Evolutionary conservation across 1,140 invertebrate genomes (phyloP).

Genomic region (Aphis craccivora): DNA sequence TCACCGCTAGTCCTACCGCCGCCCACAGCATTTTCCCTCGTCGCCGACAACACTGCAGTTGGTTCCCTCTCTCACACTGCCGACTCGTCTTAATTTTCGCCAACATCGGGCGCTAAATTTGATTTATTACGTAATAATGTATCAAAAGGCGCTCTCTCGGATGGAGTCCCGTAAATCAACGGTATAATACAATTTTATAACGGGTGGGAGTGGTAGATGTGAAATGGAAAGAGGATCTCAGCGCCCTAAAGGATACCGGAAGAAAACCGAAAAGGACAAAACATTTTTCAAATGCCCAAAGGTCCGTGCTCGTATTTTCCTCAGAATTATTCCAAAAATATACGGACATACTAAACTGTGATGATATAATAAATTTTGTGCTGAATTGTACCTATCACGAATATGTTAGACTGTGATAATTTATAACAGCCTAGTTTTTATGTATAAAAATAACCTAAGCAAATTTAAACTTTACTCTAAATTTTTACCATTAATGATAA

Average conservation of each 20-base stretch:
- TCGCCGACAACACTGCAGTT: neutral
- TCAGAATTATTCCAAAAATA: neutral
- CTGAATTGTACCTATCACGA: neutral
- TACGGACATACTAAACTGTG: neutral
- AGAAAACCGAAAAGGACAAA: neutral
- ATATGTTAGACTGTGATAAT: neutral
- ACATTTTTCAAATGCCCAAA: neutral
- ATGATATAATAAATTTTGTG: neutral
- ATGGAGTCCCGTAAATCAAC: slow-evolving; percentile 53
- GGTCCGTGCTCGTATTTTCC: neutral
- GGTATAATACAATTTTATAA: slow-evolving; percentile 51
- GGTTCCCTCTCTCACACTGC: slow-evolving; percentile 10
- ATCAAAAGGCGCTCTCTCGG: slow-evolving; percentile 50
- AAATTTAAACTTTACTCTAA: neutral
- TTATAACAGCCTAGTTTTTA: neutral
- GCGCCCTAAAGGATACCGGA: neutral
- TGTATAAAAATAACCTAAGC: neutral
- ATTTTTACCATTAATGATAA: neutral
- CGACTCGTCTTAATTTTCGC: slow-evolving; percentile 57
- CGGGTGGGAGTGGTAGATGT: neutral
- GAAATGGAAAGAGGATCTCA: neutral
- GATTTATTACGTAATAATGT: slow-evolving; percentile 58
- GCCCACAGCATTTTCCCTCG: neutral
- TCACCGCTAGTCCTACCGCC: neutral
- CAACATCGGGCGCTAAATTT: slow-evolving; percentile 57